Evolutionary conservation across 2,113 vertebrate species (phyloP).

Genomic region (Chionis minor): DNA sequence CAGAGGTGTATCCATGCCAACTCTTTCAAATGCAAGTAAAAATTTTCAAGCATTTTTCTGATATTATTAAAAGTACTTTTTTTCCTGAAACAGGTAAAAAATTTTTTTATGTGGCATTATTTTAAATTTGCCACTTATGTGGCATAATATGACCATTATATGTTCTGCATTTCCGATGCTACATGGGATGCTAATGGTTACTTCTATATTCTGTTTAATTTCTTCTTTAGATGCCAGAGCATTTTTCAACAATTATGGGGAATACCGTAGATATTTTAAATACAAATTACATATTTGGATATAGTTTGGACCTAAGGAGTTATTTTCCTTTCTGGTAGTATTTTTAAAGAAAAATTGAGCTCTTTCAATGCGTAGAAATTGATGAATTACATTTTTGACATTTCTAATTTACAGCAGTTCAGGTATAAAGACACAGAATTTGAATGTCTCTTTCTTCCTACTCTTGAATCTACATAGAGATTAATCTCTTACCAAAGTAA

Average conservation of each 20-base stretch:
- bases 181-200: not conserved
- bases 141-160: not conserved
- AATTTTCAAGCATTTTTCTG: not conserved
- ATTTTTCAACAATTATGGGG: not conserved
- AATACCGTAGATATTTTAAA: not conserved
- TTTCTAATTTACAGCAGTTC: slow-evolving; percentile 49
- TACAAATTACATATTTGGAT: not conserved
- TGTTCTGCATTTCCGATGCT: not conserved
- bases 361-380: slow-evolving; percentile 41
- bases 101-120: not conserved
- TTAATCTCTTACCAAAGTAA: slow-evolving; percentile 54
- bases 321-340: not conserved
- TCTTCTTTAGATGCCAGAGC: not conserved
- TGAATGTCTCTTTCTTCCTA: slow-evolving; percentile 40
- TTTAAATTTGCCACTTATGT: not conserved
- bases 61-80: not conserved
- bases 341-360: slow-evolving; percentile 44
- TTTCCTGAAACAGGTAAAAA: not conserved
- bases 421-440: slow-evolving; percentile 47
- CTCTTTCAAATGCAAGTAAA: rapidly evolving
- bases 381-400: slow-evolving; percentile 55
- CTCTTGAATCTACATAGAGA: slow-evolving; percentile 57
- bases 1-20: not conserved
- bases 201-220: not conserved
- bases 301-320: not conserved